Conservation (phyloP, 2,797 vertebrate species). For the Danio tinwini region DNA sequence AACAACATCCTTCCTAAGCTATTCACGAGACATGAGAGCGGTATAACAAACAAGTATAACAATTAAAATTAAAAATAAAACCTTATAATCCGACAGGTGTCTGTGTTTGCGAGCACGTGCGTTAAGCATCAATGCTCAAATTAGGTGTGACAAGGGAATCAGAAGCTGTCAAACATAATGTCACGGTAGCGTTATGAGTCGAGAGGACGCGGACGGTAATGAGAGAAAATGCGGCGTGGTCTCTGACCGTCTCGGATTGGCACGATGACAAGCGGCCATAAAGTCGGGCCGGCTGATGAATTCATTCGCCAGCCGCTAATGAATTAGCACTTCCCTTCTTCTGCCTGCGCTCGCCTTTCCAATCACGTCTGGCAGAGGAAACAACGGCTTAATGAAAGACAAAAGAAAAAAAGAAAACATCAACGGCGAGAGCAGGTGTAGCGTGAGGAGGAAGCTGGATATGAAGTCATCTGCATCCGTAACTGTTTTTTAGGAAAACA, state of each 20-base stretch:
- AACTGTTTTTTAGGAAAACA: conserved; percentile 51
- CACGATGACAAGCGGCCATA: conserved; percentile 49
- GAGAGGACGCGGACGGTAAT: conserved; percentile 64
- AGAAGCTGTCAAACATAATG: conserved; percentile 97
- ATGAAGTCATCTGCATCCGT: conserved; percentile 58
- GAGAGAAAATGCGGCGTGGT: conserved; percentile 10
- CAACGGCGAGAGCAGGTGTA: neutral
- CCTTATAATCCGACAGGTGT: conserved; percentile 32
- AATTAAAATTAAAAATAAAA: conserved; percentile 1
- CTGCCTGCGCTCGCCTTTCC: conserved; percentile 54
- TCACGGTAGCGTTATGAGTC: conserved; percentile 80
- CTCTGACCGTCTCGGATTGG: conserved; percentile 42
- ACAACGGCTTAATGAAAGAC: conserved; percentile 75
- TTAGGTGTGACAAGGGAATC: conserved; percentile 87
- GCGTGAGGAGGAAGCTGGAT: neutral
- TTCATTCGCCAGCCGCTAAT: conserved; percentile 64
- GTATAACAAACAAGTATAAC: no score
- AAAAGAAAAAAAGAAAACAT: conserved; percentile 46
- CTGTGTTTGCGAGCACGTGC: conserved; percentile 30
- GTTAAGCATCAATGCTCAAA: conserved; percentile 66
- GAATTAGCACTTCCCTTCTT: conserved; percentile 65
- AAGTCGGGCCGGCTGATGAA: conserved; percentile 52
- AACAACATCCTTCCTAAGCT: no score
- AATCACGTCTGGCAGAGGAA: conserved; percentile 64
- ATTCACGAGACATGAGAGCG: no score